Evolutionary conservation across 2,797 vertebrate species (phyloP).

Genomic region (Oryzias dopingdopingensis): DNA sequence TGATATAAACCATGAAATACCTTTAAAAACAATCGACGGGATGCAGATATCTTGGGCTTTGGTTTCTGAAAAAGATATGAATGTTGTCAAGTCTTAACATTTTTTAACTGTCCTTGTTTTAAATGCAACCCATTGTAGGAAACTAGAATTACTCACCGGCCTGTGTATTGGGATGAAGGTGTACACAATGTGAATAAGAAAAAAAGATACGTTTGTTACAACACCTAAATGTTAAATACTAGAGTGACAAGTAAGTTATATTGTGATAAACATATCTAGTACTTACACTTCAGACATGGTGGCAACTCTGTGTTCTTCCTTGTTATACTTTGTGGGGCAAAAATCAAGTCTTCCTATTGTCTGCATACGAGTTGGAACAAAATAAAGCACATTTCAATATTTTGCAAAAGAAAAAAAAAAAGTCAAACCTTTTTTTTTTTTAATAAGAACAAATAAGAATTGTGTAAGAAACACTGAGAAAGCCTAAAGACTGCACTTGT

Average conservation of each 20-base stretch:
- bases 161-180: no score
- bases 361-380: no score
- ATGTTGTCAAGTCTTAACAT: neutral
- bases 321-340: slow-evolving; percentile 11
- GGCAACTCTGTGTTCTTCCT: slow-evolving; percentile 24
- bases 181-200: slow-evolving; percentile 2
- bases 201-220: slow-evolving; percentile 13
- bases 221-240: no score
- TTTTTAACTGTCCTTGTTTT: neutral
- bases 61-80: slow-evolving; percentile 64
- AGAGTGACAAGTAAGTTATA: neutral
- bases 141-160: no score
- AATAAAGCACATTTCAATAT: no score
- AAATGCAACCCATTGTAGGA: no score
- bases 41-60: slow-evolving; percentile 78
- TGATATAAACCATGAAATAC: slow-evolving; percentile 39
- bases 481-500: no score
- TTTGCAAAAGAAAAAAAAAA: no score
- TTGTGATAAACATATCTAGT: neutral
- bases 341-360: neutral
- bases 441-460: no score
- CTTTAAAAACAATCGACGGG: slow-evolving; percentile 78
- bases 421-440: no score
- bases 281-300: slow-evolving; percentile 75
- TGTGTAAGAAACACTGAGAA: no score